phyloP scores from a whole-genome alignment of 2,113 vertebrate genomes.

The Dermatemys mawii region DNA sequence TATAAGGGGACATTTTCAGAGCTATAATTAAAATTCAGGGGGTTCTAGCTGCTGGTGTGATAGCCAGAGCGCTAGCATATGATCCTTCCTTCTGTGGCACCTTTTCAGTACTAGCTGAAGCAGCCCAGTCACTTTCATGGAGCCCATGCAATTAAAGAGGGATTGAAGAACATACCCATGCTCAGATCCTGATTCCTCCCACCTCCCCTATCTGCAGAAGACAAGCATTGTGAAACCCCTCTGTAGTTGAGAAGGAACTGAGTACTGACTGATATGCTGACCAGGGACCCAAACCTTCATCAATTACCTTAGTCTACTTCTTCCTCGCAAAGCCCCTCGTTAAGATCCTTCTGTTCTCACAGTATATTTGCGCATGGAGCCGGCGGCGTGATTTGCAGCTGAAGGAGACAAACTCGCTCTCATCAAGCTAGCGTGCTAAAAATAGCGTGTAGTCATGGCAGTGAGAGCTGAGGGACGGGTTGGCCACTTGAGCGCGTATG shows the following conservation, averaged over 20 bases:
- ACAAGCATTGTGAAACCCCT: too few relatives aligned
- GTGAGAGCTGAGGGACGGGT: not conserved
- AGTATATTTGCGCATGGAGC: not conserved
- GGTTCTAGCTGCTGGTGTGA: not conserved
- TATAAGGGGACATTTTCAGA: fast-evolving
- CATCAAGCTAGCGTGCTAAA: not conserved
- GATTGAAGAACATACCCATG: not conserved
- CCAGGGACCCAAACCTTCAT: fast-evolving
- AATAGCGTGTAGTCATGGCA: not conserved
- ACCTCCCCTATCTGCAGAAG: not conserved
- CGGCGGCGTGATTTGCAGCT: not conserved
- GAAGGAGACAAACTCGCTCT: not conserved
- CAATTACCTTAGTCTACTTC: fast-evolving
- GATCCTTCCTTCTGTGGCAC: not conserved
- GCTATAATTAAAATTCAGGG: not conserved
- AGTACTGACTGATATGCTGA: too few relatives aligned
- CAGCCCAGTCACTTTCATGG: too few relatives aligned
- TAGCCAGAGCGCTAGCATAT: not conserved
- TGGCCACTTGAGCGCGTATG: not conserved
- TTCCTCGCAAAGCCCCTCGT: not conserved
- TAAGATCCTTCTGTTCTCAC: not conserved
- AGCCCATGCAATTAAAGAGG: too few relatives aligned
- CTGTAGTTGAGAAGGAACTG: too few relatives aligned
- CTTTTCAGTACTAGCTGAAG: not conserved
- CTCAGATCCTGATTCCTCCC: not conserved